Conservation (phyloP, 2,888 invertebrate species). For the Syrphus vitripennis region DNA sequence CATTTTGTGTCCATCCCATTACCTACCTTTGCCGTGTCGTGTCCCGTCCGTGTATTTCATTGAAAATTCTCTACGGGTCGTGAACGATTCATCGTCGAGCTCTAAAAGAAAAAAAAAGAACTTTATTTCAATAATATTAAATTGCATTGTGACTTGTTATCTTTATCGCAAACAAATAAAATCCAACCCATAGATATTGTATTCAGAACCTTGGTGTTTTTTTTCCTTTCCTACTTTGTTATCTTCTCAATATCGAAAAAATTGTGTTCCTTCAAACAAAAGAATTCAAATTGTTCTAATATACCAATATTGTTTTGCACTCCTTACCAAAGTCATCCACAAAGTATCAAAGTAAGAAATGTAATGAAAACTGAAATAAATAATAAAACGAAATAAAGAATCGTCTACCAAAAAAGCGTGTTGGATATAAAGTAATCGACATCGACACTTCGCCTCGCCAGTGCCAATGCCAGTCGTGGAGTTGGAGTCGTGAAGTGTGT, state of each 20-base stretch:
- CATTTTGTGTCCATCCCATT: constrained; percentile 16
- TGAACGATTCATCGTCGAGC: background rate
- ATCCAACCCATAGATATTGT: background rate
- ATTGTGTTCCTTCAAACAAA: background rate
- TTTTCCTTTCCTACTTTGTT: background rate
- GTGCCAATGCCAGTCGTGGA: constrained; percentile 28
- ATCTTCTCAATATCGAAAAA: background rate
- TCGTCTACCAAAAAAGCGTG: constrained; percentile 3
- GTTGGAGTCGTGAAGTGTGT: constrained; percentile 11
- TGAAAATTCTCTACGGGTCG: constrained; percentile 38
- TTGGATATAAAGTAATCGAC: background rate
- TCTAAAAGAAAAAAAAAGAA: background rate
- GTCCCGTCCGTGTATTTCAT: constrained; percentile 10
- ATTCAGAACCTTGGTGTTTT: background rate
- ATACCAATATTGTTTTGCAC: constrained; percentile 64
- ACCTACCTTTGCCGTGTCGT: background rate
- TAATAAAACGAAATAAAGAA: constrained; percentile 14
- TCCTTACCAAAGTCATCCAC: constrained; percentile 52
- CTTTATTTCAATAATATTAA: background rate
- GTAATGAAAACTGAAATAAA: constrained; percentile 14
- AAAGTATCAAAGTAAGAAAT: background rate
- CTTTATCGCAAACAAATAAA: background rate
- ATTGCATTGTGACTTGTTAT: background rate
- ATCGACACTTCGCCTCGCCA: background rate
- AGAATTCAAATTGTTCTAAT: background rate